A percentile compares a stretch with the other conserved stretches of the same genome.
These are phyloP conservation scores for Perdita meconis DNA, from an alignment of 2,888 invertebrate species.

Conservation along the genomic window DNA sequence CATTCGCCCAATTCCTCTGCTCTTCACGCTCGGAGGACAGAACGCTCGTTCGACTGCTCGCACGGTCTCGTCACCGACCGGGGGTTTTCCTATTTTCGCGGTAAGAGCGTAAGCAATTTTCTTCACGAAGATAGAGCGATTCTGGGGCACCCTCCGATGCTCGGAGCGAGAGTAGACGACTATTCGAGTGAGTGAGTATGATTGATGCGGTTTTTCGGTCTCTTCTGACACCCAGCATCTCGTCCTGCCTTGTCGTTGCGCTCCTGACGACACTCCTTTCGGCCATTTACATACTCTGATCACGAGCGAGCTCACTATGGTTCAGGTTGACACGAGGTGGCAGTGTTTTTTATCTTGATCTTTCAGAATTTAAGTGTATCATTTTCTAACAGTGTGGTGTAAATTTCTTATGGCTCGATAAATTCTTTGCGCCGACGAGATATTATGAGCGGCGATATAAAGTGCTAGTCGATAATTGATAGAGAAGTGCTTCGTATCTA, in stretches of 20 bases:
- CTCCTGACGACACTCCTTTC: conserved; percentile 55
- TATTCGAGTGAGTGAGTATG: conserved; percentile 82
- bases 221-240: conserved; percentile 70
- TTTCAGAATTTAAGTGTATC: too few species aligned
- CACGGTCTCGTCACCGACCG: conserved; percentile 40
- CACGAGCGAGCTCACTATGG: background rate
- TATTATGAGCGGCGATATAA: too few species aligned
- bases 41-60: conserved; percentile 42
- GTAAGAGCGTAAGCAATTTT: conserved; percentile 76
- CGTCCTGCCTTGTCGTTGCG: conserved; percentile 55
- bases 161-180: conserved; percentile 70
- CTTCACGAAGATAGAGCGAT: conserved; percentile 75
- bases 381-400: too few species aligned
- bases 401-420: too few species aligned
- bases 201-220: conserved; percentile 80
- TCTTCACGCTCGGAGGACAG: conserved; percentile 22
- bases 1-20: conserved; percentile 7
- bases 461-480: too few species aligned
- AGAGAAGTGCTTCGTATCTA: too few species aligned
- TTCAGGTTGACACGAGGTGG: background rate
- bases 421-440: too few species aligned
- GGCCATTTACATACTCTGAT: background rate
- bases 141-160: conserved; percentile 65
- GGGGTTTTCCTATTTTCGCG: conserved; percentile 73
- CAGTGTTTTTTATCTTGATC: too few species aligned